A percentile compares a stretch with the other conserved stretches of the same genome.
These are phyloP conservation scores for Acromyrmex charruanus DNA, from an alignment of 1,140 invertebrate genomes.

Conservation along the genomic window DNA sequence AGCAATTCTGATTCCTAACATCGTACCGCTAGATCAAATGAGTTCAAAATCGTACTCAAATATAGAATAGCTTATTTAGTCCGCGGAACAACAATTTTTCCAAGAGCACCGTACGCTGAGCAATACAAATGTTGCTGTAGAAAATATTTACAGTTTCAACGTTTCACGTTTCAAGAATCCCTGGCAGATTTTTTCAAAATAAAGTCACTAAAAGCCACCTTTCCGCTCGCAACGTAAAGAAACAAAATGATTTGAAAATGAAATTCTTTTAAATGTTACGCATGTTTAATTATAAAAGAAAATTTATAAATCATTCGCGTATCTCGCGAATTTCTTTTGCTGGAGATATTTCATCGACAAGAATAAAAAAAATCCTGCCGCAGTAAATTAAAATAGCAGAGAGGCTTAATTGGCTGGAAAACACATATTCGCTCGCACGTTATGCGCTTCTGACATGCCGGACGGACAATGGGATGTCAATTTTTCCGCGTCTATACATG, in stretches of 20 bases:
- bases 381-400: neutral
- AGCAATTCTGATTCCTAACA: neutral
- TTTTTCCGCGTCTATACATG: constrained; percentile 31
- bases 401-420: constrained; percentile 39
- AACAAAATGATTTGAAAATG: neutral
- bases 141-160: constrained; percentile 40
- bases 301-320: neutral
- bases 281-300: neutral
- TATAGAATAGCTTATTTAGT: constrained; percentile 47
- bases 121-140: constrained; percentile 12
- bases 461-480: constrained; percentile 41
- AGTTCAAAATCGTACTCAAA: constrained; percentile 44
- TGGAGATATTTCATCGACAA: neutral
- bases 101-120: neutral
- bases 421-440: neutral
- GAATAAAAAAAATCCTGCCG: constrained; percentile 1
- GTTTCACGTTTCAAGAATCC: constrained; percentile 33
- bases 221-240: neutral
- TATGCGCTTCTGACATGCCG: constrained; percentile 15
- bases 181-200: constrained; percentile 31
- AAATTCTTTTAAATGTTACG: neutral
- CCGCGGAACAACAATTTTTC: constrained; percentile 34
- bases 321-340: neutral
- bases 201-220: neutral
- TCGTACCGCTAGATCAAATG: neutral